Conservation (phyloP, 1,140 invertebrate genomes). For the Gonioctena quinquepunctata region DNA sequence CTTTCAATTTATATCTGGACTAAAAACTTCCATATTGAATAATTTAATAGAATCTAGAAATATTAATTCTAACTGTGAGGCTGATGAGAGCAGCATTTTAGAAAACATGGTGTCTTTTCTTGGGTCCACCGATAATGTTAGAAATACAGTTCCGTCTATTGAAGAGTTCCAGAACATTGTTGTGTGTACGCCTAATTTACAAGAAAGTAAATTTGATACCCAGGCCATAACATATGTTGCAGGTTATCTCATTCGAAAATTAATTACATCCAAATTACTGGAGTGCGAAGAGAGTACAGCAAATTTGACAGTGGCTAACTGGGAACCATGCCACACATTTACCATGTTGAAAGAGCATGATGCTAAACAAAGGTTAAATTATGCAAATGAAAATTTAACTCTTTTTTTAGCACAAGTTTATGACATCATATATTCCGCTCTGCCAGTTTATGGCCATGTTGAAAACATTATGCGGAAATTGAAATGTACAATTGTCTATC, state of each 20-base stretch:
- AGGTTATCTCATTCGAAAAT: neutral
- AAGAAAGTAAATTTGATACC: neutral
- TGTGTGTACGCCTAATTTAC: neutral
- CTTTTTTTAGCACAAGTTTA: too few species aligned
- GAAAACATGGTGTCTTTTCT: conserved; percentile 10
- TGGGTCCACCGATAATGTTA: neutral
- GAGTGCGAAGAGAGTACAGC: neutral
- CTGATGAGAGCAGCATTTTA: conserved; percentile 7
- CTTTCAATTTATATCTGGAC: conserved; percentile 17
- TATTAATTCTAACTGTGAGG: conserved; percentile 14
- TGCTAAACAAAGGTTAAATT: neutral
- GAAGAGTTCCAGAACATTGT: neutral
- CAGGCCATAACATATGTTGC: neutral
- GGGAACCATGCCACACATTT: neutral
- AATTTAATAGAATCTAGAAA: conserved; percentile 1
- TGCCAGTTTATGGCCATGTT: too few species aligned
- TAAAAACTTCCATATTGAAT: conserved; percentile 26
- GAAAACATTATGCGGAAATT: too few species aligned
- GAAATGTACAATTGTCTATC: too few species aligned
- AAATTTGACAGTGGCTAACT: neutral
- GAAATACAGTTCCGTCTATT: neutral
- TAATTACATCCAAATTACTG: neutral
- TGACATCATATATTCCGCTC: too few species aligned
- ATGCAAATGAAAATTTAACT: neutral
- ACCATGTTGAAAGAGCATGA: neutral